Evolutionary conservation across 92 coral and sea anemone species (phyloP).

Genomic region (Phenganax subtilis): DNA sequence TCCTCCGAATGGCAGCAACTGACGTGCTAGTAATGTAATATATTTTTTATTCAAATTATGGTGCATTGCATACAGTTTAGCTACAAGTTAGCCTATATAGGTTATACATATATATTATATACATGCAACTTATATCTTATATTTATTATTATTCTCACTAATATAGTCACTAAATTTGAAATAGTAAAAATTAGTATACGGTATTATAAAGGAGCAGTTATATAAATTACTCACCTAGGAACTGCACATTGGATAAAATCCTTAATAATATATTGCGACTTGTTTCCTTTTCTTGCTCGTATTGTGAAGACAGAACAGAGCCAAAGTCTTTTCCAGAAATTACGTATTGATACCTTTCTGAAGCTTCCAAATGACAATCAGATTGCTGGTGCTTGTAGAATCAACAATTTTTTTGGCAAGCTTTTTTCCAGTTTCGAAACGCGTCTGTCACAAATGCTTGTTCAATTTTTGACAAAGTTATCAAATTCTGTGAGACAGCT

Average conservation of each 20-base stretch:
- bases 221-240: conserved; percentile 22
- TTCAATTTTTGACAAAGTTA: conserved; percentile 12
- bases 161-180: not conserved
- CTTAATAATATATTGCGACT: conserved; percentile 46
- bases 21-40: conserved; percentile 42
- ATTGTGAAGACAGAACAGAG: conserved; percentile 31
- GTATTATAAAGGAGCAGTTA: conserved; percentile 6
- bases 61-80: not conserved
- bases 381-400: conserved; percentile 42
- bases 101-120: no score
- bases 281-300: conserved; percentile 38
- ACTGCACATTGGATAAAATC: conserved; percentile 48
- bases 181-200: conserved; percentile 8
- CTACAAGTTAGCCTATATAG: no score
- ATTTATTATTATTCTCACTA: no score
- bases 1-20: conserved; percentile 49
- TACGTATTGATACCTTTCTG: conserved; percentile 35
- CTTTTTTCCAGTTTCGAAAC: conserved; percentile 42
- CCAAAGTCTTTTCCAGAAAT: conserved; percentile 46
- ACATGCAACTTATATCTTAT: no score
- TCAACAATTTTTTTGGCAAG: conserved; percentile 27
- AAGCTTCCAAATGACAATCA: conserved; percentile 48
- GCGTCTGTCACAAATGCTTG: conserved; percentile 19
- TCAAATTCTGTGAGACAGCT: conserved; percentile 36
- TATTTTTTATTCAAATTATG: not conserved